Evolutionary conservation across 2,113 vertebrate species (phyloP).

Genomic region (Solenodon paradoxus): DNA sequence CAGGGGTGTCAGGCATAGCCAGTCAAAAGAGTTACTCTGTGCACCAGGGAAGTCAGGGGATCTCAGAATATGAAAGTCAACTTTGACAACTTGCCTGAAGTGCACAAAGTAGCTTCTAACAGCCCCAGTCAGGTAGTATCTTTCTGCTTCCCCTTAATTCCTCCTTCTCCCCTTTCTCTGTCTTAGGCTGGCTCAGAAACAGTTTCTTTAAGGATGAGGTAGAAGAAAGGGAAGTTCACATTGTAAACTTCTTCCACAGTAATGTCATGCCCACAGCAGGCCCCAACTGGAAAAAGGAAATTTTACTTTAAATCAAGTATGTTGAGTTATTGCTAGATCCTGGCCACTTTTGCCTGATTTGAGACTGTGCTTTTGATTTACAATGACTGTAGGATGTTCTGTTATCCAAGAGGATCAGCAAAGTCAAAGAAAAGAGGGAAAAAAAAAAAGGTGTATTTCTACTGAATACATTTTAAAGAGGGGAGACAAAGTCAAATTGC

Average conservation of each 20-base stretch:
- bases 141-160: not conserved
- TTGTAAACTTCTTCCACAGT: not conserved
- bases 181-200: not conserved
- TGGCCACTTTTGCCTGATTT: not conserved
- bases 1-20: not conserved
- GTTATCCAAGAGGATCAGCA: not conserved
- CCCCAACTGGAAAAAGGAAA: not conserved
- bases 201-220: not conserved
- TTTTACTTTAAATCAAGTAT: not conserved
- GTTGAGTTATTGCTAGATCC: not conserved
- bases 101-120: not conserved
- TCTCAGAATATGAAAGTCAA: not conserved
- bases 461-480: not conserved
- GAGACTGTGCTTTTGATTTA: not conserved
- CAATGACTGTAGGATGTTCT: not conserved
- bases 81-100: not conserved
- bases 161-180: not conserved
- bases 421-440: not conserved
- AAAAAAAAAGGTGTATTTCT: not conserved
- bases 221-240: rapidly evolving
- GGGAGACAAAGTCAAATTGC: not conserved
- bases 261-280: not conserved
- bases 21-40: not conserved
- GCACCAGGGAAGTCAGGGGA: not conserved
- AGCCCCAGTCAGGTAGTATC: not conserved